Conservation (phyloP, 2,113 vertebrate species). For the Chionis minor region DNA sequence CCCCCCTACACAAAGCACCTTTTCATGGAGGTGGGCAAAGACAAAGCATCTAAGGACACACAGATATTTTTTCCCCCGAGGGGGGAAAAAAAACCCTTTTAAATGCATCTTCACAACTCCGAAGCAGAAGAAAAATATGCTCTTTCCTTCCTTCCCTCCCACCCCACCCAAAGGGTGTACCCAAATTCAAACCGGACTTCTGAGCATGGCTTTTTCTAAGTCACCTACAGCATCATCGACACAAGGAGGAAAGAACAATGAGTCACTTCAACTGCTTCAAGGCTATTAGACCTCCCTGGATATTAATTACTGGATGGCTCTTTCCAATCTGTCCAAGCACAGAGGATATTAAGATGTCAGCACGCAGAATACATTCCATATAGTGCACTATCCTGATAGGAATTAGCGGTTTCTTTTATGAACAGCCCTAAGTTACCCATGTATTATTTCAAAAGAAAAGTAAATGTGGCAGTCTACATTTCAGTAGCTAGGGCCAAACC, state of each 20-base stretch:
- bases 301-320: background rate
- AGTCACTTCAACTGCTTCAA: background rate
- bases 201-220: background rate
- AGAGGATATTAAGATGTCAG: background rate
- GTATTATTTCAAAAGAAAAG: background rate
- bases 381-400: background rate
- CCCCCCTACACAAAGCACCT: background rate
- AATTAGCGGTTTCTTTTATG: background rate
- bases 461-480: background rate
- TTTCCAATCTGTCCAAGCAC: background rate
- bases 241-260: background rate
- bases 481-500: background rate
- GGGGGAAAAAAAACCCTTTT: background rate
- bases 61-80: background rate
- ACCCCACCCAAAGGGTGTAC: background rate
- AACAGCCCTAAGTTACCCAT: background rate
- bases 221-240: background rate
- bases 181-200: background rate
- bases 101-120: background rate
- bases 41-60: background rate
- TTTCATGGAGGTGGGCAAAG: background rate
- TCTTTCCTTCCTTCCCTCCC: background rate
- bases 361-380: background rate
- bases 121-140: fast-evolving
- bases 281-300: background rate